Conservation (phyloP, 2,888 invertebrate species). For the Epinotia ramella region DNA sequence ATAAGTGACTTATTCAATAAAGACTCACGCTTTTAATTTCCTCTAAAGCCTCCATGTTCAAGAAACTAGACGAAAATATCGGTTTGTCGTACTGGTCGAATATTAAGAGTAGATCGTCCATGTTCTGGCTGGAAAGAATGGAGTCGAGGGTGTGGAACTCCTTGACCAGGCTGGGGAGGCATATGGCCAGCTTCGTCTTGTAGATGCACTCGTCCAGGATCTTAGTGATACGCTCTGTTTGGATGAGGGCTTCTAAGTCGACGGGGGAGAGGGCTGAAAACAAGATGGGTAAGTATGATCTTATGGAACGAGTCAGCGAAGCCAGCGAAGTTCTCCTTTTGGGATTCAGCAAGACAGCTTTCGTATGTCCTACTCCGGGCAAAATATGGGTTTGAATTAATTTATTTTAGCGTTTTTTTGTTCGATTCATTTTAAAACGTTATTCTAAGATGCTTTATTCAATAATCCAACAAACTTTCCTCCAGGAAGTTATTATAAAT, state of each 20-base stretch:
- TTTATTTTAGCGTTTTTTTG: too few relatives aligned
- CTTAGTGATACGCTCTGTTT: slow-evolving; percentile 82
- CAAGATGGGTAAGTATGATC: too few relatives aligned
- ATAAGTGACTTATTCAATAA: background rate
- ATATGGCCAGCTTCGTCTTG: slow-evolving; percentile 77
- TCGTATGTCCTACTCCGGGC: too few relatives aligned
- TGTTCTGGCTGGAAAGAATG: slow-evolving; percentile 64
- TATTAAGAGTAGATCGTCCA: slow-evolving; percentile 75
- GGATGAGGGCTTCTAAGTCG: slow-evolving; percentile 82
- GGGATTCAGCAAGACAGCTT: too few relatives aligned
- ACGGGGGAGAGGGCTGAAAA: slow-evolving; percentile 70
- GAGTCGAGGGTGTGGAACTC: slow-evolving; percentile 67
- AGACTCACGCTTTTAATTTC: slow-evolving; percentile 71
- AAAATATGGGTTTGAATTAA: too few relatives aligned
- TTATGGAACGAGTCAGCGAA: too few relatives aligned
- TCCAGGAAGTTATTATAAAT: too few relatives aligned
- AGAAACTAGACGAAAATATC: slow-evolving; percentile 67
- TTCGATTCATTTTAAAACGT: too few relatives aligned
- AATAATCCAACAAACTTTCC: too few relatives aligned
- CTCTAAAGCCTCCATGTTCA: slow-evolving; percentile 73
- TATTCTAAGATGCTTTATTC: too few relatives aligned
- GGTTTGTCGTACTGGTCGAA: slow-evolving; percentile 80
- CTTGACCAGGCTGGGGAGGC: slow-evolving; percentile 69
- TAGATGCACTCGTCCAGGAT: slow-evolving; percentile 80
- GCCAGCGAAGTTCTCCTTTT: too few relatives aligned